A percentile compares a stretch with the other conserved stretches of the same genome.
Evolutionary conservation across 1,140 invertebrate species (phyloP).

Genomic region (Acromyrmex echinatior): DNA sequence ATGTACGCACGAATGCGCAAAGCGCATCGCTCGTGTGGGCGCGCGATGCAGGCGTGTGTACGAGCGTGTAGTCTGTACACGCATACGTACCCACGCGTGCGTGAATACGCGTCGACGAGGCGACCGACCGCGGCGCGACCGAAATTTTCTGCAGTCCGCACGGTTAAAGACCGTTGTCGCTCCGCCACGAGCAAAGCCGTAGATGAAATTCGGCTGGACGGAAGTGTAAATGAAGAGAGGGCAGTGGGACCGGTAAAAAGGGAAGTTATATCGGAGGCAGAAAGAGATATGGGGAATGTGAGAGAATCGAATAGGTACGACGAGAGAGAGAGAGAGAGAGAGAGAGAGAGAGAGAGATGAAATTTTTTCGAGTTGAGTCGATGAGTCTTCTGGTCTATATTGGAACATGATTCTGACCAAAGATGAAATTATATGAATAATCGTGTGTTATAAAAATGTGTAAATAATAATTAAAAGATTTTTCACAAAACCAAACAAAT

Average conservation of each 20-base stretch:
- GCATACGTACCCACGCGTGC: neutral
- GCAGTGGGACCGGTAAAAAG: neutral
- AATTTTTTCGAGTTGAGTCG: neutral
- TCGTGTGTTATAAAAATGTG: too few species aligned
- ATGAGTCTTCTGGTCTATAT: neutral
- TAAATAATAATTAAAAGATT: too few species aligned
- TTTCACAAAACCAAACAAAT: too few species aligned
- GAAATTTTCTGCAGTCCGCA: constrained; percentile 56
- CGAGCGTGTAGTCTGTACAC: neutral
- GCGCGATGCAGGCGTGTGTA: neutral
- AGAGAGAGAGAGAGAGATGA: too few species aligned
- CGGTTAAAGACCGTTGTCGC: constrained; percentile 7
- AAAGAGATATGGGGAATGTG: neutral
- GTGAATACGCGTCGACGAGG: constrained; percentile 29
- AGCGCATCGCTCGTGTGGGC: neutral
- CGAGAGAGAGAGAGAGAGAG: too few species aligned
- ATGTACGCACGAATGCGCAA: neutral
- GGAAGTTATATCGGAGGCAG: neutral
- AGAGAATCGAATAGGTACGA: neutral
- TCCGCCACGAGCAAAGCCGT: neutral
- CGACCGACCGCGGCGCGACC: constrained; percentile 60
- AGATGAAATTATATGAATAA: too few species aligned
- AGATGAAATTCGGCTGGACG: constrained; percentile 39
- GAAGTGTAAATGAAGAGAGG: constrained; percentile 18
- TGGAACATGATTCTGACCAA: too few species aligned